Evolutionary conservation across 2,797 vertebrate genomes (phyloP).

Genomic region (Trachurus trachurus): DNA sequence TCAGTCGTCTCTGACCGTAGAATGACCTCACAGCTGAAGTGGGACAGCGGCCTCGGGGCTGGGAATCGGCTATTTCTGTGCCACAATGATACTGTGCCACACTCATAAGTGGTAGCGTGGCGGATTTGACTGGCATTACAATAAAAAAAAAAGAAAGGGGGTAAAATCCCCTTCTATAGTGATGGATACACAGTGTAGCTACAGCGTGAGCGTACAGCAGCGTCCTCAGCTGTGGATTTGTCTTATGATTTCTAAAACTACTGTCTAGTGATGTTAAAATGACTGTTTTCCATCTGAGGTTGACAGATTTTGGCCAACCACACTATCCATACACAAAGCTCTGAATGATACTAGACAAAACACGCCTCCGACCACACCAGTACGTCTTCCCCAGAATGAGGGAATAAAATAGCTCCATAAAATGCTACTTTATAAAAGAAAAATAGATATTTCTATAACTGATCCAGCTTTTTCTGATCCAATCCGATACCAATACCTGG

Average conservation of each 20-base stretch:
- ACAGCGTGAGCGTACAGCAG: constrained; percentile 45
- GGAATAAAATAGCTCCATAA: too few species aligned
- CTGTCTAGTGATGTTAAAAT: background rate
- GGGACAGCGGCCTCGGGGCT: constrained; percentile 75
- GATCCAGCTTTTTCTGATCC: too few species aligned
- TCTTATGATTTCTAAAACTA: background rate
- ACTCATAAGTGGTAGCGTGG: constrained; percentile 60
- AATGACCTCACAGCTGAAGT: constrained; percentile 82
- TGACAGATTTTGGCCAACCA: background rate
- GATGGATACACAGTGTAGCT: constrained; percentile 21
- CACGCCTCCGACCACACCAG: too few species aligned
- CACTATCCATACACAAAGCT: too few species aligned
- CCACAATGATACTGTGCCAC: constrained; percentile 54
- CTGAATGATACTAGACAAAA: too few species aligned
- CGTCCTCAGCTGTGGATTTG: background rate
- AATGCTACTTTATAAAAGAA: too few species aligned
- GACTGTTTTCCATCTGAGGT: background rate
- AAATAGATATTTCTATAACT: too few species aligned
- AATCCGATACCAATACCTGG: too few species aligned
- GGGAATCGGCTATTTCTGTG: constrained; percentile 70
- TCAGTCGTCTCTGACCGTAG: constrained; percentile 76
- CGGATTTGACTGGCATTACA: constrained; percentile 69
- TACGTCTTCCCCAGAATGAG: too few species aligned
- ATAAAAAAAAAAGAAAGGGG: constrained; percentile 41
- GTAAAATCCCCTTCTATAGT: constrained; percentile 40